Evolutionary conservation across 2,113 vertebrate genomes (phyloP).

Genomic region (Macaca fascicularis): DNA sequence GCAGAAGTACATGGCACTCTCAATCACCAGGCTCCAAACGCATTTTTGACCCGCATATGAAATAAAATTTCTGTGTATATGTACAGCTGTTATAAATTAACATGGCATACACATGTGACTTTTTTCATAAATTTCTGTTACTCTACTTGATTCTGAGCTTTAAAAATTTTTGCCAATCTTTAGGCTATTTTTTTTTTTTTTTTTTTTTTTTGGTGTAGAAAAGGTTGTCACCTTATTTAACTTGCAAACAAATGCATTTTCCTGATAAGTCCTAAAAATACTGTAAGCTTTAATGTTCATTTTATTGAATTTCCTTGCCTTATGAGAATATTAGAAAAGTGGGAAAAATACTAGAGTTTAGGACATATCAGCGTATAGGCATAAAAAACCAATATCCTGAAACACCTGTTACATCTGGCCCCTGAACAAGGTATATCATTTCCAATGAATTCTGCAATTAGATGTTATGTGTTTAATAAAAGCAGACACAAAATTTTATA

Average conservation of each 20-base stretch:
- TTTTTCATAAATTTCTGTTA: neutral
- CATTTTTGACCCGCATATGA: neutral
- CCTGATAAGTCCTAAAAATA: neutral
- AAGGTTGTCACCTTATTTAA: conserved; percentile 27
- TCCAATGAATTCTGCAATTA: conserved; percentile 59
- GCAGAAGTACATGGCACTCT: neutral
- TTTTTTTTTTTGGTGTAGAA: neutral
- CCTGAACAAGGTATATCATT: conserved; percentile 48
- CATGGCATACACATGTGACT: neutral
- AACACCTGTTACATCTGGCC: conserved; percentile 7
- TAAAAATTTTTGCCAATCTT: neutral
- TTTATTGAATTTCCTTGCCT: neutral
- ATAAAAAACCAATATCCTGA: conserved; percentile 10
- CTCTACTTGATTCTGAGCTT: neutral
- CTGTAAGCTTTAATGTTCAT: neutral
- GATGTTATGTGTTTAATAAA: conserved; percentile 62
- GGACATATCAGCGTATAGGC: neutral
- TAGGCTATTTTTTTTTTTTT: too few relatives aligned
- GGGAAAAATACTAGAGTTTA: neutral
- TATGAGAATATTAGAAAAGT: conserved; percentile 1
- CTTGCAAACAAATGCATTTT: neutral
- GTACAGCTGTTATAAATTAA: neutral
- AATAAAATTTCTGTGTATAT: neutral
- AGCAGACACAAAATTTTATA: conserved; percentile 55
- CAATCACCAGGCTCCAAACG: neutral